phyloP scores from a whole-genome alignment of 2,113 vertebrate genomes.

The Psilopogon haemacephalus region DNA sequence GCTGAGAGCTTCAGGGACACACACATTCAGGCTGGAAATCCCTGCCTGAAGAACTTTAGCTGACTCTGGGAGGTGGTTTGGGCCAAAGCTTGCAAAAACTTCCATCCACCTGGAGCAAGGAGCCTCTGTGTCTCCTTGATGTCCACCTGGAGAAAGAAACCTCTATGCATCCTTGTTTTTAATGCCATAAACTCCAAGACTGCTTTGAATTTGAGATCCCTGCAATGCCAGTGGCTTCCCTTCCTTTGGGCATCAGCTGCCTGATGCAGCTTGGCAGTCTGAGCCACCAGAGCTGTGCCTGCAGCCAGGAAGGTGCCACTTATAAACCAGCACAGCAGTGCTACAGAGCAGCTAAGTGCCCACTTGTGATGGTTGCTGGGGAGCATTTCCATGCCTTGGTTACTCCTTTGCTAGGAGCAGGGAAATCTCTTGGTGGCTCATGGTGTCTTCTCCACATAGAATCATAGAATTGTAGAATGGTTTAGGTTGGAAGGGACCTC shows the following conservation, averaged over 20 bases:
- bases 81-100: not conserved
- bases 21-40: not conserved
- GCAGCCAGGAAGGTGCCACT: not conserved
- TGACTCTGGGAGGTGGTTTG: not conserved
- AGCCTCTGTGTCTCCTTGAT: not conserved
- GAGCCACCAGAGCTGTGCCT: not conserved
- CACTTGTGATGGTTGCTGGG: not conserved
- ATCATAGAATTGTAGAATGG: too few species aligned
- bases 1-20: not conserved
- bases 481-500: too few species aligned
- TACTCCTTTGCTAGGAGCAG: not conserved
- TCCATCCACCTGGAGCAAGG: not conserved
- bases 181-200: not conserved
- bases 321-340: accelerated
- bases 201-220: not conserved
- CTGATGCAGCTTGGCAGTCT: not conserved
- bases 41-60: accelerated
- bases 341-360: not conserved
- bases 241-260: not conserved
- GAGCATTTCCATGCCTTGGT: not conserved
- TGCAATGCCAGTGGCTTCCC: not conserved
- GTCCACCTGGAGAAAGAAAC: not conserved
- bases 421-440: not conserved
- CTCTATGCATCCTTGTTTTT: not conserved
- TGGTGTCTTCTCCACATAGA: too few species aligned